Evolutionary conservation across 2,797 vertebrate genomes (phyloP), one percentile per base, ranked within the genome.

Genomic region (Ctenochaetus hawaiiensis): DNA sequence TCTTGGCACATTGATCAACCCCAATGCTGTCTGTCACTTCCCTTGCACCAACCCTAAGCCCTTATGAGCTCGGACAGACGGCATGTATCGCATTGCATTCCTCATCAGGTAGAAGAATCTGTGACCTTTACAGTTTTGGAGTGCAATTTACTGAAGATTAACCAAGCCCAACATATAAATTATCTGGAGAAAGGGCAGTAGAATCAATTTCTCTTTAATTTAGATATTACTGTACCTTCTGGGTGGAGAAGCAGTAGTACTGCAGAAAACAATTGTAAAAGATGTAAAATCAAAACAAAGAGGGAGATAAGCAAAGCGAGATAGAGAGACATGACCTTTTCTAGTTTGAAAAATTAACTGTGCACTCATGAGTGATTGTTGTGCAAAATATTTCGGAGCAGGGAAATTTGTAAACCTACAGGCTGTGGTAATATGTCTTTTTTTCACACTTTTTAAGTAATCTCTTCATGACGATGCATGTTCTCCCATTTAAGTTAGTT

Each of bases 1-100:
- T 83, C 77, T 91, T 88, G 87, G 91, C 87, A 92, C 94, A 96
- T 96, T 95, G 95, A 96, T 96, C 92, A 93, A 83, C 89, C 92
- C 87, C 85, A 72, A 88, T 81, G 91, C 94, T 95, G 94, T 94
- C 92, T 94, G 93, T 96, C 91, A 90, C 86, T 82, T 94, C 92
- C 90, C 48, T 68, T 83, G 82, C 68, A 71, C 81, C 87, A 70
- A 72, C 82, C 78, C 65, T 44, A 70, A 75, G 81, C 90, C 49
- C 94, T 92, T 94, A 91, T 93, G 93, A 95, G 83, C 69, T 72
- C 11, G 67, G 88, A 90, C 89, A 83, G 91, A 93, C 70, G 77
- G 87, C 77, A 52, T 73, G 83, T 87, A 93, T 93, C 67, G 85
- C 51, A 73, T 75, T 72, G 62, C 75, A 18, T 59, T 73, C 62